Percentiles rank a stretch among this genome's conserved stretches.
Conservation (phyloP, 2,888 invertebrate species). For the Pemphredon lugubris region DNA sequence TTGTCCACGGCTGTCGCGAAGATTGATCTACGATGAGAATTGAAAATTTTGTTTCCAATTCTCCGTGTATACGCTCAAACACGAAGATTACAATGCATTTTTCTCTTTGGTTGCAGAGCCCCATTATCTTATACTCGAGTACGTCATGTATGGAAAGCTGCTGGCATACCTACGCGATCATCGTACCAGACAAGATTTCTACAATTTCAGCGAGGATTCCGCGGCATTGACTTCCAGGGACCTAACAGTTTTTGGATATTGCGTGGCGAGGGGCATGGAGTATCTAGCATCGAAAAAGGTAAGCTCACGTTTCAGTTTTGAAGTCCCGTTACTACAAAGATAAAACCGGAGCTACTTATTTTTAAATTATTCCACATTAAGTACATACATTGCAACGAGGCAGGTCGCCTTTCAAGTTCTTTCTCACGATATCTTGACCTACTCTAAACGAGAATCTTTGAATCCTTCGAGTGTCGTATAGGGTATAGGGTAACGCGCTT, state of each 20-base stretch:
- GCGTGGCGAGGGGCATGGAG: conserved; percentile 93
- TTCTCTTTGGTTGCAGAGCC: conserved; percentile 85
- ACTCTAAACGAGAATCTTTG: too few relatives aligned
- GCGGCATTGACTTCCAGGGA: conserved; percentile 87
- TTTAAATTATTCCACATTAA: too few relatives aligned
- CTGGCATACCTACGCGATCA: conserved; percentile 88
- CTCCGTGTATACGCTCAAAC: too few relatives aligned
- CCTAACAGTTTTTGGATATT: conserved; percentile 90
- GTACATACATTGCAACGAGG: too few relatives aligned
- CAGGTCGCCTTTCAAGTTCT: too few relatives aligned
- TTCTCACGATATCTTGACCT: too few relatives aligned
- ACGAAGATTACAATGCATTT: not conserved
- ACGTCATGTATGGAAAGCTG: conserved; percentile 91
- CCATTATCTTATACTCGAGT: conserved; percentile 92
- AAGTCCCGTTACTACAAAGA: too few relatives aligned
- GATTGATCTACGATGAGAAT: too few relatives aligned
- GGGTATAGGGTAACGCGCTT: too few relatives aligned
- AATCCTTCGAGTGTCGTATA: too few relatives aligned
- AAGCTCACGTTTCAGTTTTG: conserved; percentile 25
- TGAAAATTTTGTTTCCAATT: not conserved
- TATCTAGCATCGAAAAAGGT: conserved; percentile 91
- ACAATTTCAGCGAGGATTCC: conserved; percentile 85
- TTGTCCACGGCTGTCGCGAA: not conserved
- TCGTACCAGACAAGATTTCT: conserved; percentile 82
- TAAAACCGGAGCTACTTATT: too few relatives aligned